These are phyloP conservation scores for Butorides virescens DNA, from an alignment of 2,113 vertebrate species.

Conservation along the genomic window DNA sequence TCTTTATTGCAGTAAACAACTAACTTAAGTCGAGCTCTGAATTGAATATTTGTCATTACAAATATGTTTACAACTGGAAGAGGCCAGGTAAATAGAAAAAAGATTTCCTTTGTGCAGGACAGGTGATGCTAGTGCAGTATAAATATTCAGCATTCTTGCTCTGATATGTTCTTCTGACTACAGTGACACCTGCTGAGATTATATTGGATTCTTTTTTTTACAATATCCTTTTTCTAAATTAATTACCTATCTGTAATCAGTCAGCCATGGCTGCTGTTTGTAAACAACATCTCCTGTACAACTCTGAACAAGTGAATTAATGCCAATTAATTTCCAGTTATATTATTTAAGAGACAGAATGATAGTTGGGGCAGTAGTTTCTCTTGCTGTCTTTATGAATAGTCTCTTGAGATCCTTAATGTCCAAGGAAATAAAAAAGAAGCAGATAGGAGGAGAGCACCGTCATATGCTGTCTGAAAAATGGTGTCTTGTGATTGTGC, in stretches of 20 bases:
- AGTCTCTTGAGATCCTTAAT: not conserved
- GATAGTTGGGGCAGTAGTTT: not conserved
- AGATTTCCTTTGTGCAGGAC: not conserved
- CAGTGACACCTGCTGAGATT: conserved; percentile 66
- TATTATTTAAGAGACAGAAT: not conserved
- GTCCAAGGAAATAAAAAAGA: not conserved
- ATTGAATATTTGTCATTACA: conserved; percentile 7
- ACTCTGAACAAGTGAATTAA: conserved; percentile 44
- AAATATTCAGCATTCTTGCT: conserved; percentile 15
- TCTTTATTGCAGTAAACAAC: not conserved
- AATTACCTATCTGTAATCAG: conserved; percentile 58
- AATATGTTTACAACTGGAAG: not conserved
- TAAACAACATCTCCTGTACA: conserved; percentile 36
- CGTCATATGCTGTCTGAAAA: not conserved
- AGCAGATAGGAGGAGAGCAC: not conserved
- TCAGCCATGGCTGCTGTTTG: conserved; percentile 38
- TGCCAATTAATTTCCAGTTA: conserved; percentile 29
- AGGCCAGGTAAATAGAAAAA: not conserved
- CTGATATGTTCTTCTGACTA: conserved; percentile 32
- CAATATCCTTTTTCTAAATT: conserved; percentile 53
- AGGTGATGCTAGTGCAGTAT: not conserved
- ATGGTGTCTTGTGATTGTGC: not conserved
- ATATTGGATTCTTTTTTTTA: conserved; percentile 38
- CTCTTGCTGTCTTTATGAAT: not conserved
- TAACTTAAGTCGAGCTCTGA: not conserved